Evolutionary conservation across 2,797 vertebrate genomes (phyloP), one percentile per base, ranked within the genome.

Genomic region (Cynopterus sphinx): DNA sequence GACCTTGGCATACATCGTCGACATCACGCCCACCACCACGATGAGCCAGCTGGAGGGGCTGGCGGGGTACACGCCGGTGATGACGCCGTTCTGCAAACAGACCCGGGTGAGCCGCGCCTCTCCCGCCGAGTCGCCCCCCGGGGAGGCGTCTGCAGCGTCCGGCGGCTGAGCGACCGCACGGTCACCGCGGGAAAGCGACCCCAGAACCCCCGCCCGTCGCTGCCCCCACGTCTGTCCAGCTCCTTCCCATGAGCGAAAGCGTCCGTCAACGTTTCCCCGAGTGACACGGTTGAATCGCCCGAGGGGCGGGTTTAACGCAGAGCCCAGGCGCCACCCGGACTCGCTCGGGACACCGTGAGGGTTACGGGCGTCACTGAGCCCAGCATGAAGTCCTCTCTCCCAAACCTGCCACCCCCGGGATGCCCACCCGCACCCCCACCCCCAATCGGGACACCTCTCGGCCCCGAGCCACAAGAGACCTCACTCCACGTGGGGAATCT

Each of bases 51-150:
- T 99, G 74, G 98, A 98, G 28, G 99, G 99, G 96, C 99, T 99
- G 33, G 99, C 99, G 0, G 99, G 99, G 97, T 99, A 99, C 95
- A 99, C 99, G 0, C 99, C 99, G 0, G 99, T 99, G 98, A 99
- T 99, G 81, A 99, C 98, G 59, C 99, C 99, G 0, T 99, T 99
- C 99, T 99, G 95, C 3, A 97, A 97, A 96, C 36, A 95, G 93
- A 95, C 39, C 31, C 0, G 12, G 0, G 0, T 97, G 39, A 97
- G 90, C 36, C 1, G 6, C 0, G 9, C 0, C n/a, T 39, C 12
- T 2, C 22, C 4, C 28, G 3, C 17, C 10, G 2, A 9, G 4
- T 2, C 6, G 1, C 49, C 33, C 49, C 11, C 33, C 5, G 5
- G 63, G 1, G 57, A 9, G 17, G 7, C 6, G 3, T 10, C 2